These are phyloP conservation scores for Vidua chalybeata DNA, from an alignment of 2,113 vertebrate genomes.

Conservation along the genomic window DNA sequence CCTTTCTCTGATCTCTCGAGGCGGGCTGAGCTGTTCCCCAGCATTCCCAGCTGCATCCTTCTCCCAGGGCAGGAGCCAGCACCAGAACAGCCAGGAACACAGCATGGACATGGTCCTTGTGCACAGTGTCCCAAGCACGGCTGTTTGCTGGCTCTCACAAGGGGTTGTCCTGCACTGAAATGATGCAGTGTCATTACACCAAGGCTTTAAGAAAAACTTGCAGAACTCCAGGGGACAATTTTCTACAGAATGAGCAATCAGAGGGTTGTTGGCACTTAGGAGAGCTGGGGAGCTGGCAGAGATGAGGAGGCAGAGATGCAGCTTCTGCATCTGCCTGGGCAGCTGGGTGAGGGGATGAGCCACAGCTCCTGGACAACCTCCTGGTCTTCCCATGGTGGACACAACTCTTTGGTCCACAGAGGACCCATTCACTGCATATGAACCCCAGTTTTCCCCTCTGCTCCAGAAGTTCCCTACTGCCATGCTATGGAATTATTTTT, in stretches of 20 bases:
- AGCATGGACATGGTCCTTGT: accelerated
- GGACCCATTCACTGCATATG: accelerated
- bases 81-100: not conserved
- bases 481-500: not conserved
- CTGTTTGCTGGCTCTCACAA: not conserved
- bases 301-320: not conserved
- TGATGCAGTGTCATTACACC: not conserved
- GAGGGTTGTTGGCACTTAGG: not conserved
- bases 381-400: not conserved
- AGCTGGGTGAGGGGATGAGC: not conserved
- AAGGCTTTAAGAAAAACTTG: not conserved
- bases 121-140: not conserved
- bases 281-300: not conserved
- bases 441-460: not conserved
- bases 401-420: not conserved
- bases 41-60: not conserved
- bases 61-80: not conserved
- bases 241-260: not conserved
- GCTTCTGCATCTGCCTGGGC: not conserved
- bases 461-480: not conserved
- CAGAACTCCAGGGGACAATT: not conserved
- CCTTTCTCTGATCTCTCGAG: not conserved
- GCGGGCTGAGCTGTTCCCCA: not conserved
- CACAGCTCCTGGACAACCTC: not conserved
- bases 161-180: not conserved